Conservation (phyloP, 1,140 invertebrate genomes). For the Drosophila azteca region DNA sequence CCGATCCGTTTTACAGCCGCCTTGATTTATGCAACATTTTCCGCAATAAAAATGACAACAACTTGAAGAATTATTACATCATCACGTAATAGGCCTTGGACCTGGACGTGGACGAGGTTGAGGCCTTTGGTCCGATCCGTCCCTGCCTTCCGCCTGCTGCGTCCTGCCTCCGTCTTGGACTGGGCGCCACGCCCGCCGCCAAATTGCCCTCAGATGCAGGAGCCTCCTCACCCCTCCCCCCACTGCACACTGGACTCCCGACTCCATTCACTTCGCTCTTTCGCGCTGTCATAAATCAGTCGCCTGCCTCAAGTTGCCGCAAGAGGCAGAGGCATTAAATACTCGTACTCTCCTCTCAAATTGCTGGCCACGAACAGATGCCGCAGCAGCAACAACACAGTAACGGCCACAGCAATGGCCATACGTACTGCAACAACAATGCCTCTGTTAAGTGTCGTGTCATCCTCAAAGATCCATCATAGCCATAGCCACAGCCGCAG, state of each 20-base stretch:
- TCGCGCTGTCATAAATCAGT: constrained; percentile 75
- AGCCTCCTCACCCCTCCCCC: neutral
- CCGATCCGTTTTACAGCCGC: constrained; percentile 67
- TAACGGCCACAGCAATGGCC: constrained; percentile 10
- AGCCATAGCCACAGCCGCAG: constrained; percentile 29
- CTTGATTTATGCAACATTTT: constrained; percentile 81
- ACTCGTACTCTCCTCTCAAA: constrained; percentile 66
- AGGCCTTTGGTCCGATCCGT: constrained; percentile 2
- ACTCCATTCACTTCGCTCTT: constrained; percentile 48
- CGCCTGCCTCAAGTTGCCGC: constrained; percentile 57
- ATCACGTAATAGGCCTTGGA: constrained; percentile 72
- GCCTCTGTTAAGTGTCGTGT: constrained; percentile 74
- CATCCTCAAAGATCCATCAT: constrained; percentile 77
- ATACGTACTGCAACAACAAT: constrained; percentile 35
- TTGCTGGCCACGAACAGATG: constrained; percentile 66
- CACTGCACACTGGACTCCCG: constrained; percentile 4
- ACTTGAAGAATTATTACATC: constrained; percentile 79
- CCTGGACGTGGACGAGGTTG: constrained; percentile 17
- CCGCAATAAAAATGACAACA: constrained; percentile 76
- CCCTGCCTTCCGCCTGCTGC: no score
- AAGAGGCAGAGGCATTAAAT: constrained; percentile 62
- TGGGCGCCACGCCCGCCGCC: constrained; percentile 69
- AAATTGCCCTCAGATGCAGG: constrained; percentile 66
- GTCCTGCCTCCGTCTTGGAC: constrained; percentile 21
- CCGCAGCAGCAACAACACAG: constrained; percentile 12